Evolutionary conservation across 2,113 vertebrate species (phyloP).

Genomic region (Acinonyx jubatus): DNA sequence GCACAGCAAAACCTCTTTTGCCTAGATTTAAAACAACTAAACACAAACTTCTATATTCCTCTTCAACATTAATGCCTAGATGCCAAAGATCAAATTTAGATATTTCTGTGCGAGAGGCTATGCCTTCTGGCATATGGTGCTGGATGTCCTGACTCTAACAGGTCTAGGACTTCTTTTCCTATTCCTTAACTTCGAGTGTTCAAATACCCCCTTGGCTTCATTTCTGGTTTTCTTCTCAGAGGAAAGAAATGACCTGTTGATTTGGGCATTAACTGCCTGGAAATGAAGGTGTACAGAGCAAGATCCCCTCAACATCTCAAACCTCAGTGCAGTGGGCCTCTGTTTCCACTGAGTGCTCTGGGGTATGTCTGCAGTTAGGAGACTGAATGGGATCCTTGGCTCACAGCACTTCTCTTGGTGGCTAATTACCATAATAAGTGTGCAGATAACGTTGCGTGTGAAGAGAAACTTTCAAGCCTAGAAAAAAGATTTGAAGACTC

Average conservation of each 20-base stretch:
- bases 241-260: not conserved
- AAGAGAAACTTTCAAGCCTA: not conserved
- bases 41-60: not conserved
- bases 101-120: not conserved
- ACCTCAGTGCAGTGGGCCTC: not conserved
- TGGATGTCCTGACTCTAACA: not conserved
- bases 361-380: not conserved
- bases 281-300: not conserved
- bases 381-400: not conserved
- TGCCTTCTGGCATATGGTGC: not conserved
- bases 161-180: not conserved
- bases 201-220: not conserved
- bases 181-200: not conserved
- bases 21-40: constrained; percentile 11
- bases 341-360: not conserved
- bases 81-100: not conserved
- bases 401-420: not conserved
- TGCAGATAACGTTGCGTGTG: not conserved
- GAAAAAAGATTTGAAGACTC: not conserved
- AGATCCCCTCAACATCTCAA: not conserved
- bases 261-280: not conserved
- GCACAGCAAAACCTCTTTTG: not conserved
- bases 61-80: not conserved
- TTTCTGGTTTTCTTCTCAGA: not conserved
- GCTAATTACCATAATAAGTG: not conserved